phyloP scores from a whole-genome alignment of 2,797 vertebrate genomes.

The Mus minutoides region DNA sequence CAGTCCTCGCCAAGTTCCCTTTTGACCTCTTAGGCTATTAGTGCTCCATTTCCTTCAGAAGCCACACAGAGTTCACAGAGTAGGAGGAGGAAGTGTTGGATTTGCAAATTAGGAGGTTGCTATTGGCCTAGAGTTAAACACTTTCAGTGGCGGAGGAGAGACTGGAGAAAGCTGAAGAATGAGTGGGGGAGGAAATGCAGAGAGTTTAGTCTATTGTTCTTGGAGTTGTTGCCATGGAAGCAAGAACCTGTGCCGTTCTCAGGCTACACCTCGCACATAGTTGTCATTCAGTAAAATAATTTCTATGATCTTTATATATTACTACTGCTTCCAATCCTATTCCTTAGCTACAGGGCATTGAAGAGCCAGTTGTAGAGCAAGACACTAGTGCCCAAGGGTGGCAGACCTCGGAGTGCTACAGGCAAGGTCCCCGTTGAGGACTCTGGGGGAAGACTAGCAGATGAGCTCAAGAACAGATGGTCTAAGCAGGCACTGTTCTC shows the following conservation, averaged over 20 bases:
- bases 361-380: not conserved
- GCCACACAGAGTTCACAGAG: constrained; percentile 39
- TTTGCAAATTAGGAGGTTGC: constrained; percentile 41
- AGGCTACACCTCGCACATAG: not conserved
- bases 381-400: not conserved
- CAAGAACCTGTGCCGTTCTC: not conserved
- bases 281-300: not conserved
- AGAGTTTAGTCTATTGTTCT: not conserved
- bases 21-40: constrained; percentile 3
- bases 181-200: not conserved
- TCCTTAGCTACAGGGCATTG: not conserved
- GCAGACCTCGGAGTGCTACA: constrained; percentile 34
- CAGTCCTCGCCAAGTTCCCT: not conserved
- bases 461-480: not conserved
- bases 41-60: not conserved
- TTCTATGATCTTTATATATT: not conserved
- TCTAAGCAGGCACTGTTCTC: not conserved
- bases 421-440: not conserved
- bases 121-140: not conserved
- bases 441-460: not conserved
- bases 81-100: not conserved
- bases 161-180: not conserved
- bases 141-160: not conserved
- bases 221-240: not conserved
- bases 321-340: not conserved